Evolutionary conservation across 2,888 invertebrate genomes (phyloP).

Genomic region (Incurvaria masculella): DNA sequence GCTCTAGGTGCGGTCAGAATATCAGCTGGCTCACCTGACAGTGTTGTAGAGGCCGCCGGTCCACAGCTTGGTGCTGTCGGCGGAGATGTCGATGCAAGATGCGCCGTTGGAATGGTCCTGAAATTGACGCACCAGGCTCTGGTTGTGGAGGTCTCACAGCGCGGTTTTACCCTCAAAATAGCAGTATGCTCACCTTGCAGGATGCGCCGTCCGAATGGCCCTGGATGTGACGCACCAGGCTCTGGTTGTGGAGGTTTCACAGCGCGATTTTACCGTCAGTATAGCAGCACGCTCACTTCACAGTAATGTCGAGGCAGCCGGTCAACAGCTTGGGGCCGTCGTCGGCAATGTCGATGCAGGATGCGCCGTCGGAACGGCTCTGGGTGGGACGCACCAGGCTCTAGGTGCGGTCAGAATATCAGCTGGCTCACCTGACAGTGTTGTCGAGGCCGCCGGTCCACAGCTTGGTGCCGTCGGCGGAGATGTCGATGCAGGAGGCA

Average conservation of each 20-base stretch:
- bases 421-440: constrained; percentile 82
- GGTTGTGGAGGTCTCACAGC: constrained; percentile 94
- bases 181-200: constrained; percentile 86
- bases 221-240: too few species aligned
- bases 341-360: too few species aligned
- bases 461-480: constrained; percentile 86
- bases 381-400: background rate
- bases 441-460: constrained; percentile 97
- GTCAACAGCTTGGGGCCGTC: too few species aligned
- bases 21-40: too few species aligned
- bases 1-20: constrained; percentile 6
- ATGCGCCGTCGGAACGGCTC: background rate
- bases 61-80: constrained; percentile 92
- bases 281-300: too few species aligned
- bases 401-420: constrained; percentile 8
- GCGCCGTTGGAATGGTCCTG: constrained; percentile 95
- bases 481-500: constrained; percentile 94
- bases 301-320: too few species aligned
- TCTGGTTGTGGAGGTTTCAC: too few species aligned
- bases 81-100: constrained; percentile 92
- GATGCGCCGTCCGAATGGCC: constrained; percentile 86
- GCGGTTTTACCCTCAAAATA: constrained; percentile 97
- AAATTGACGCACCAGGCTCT: constrained; percentile 83
- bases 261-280: too few species aligned
- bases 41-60: constrained; percentile 95